Evolutionary conservation across 2,797 vertebrate genomes (phyloP).

Genomic region (Coracias cyanogaster): DNA sequence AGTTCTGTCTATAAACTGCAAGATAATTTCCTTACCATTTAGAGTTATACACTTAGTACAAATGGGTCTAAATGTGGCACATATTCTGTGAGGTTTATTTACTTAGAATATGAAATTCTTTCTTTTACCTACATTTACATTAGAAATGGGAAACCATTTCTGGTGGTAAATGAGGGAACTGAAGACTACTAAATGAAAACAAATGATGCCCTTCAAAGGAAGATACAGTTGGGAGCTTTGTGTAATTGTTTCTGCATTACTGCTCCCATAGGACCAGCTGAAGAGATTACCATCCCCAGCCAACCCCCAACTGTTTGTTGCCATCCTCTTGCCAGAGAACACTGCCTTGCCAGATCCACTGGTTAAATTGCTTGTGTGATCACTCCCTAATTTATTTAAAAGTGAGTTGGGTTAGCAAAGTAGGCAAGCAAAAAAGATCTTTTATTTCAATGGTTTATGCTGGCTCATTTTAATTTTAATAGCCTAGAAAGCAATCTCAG

Average conservation of each 20-base stretch:
- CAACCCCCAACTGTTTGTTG: conserved; percentile 60
- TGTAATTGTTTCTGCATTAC: conserved; percentile 49
- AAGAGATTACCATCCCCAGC: conserved; percentile 55
- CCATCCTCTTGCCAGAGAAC: conserved; percentile 51
- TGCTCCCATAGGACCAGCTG: conserved; percentile 55
- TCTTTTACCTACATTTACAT: conserved; percentile 33
- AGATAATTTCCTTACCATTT: neutral
- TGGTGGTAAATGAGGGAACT: conserved; percentile 2
- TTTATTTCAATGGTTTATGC: conserved; percentile 50
- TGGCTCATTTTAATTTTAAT: conserved; percentile 63
- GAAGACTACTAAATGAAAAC: conserved; percentile 43
- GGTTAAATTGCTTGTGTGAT: conserved; percentile 56
- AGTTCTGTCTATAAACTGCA: neutral
- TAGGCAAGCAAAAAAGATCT: conserved; percentile 30
- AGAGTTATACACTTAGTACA: neutral
- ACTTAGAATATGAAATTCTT: neutral
- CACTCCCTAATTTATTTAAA: conserved; percentile 53
- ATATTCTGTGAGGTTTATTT: neutral
- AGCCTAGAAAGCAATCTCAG: conserved; percentile 48
- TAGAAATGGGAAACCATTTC: conserved; percentile 26
- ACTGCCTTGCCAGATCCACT: conserved; percentile 45
- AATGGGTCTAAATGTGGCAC: neutral
- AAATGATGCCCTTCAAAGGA: conserved; percentile 50
- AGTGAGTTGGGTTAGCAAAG: conserved; percentile 39
- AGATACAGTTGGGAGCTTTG: conserved; percentile 63